A percentile compares a stretch with the other conserved stretches of the same genome.
Evolutionary conservation across 2,113 vertebrate genomes (phyloP).

Genomic region (Dipodomys spectabilis): DNA sequence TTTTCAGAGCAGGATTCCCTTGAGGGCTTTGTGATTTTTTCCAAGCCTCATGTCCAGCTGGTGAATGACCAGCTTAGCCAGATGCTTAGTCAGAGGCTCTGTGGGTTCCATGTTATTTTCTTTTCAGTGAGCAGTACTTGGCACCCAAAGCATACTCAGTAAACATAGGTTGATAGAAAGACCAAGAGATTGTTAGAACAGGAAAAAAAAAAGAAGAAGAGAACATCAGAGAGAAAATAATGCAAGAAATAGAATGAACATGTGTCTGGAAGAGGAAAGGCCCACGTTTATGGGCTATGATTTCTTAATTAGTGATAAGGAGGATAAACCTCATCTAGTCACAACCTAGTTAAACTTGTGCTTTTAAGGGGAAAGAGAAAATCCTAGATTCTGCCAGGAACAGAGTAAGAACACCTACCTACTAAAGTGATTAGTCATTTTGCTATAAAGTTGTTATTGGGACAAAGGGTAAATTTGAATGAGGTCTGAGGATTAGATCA

Average conservation of each 20-base stretch:
- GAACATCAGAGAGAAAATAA: background rate
- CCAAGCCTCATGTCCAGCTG: background rate
- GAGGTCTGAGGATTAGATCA: background rate
- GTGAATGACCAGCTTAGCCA: background rate
- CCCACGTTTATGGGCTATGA: background rate
- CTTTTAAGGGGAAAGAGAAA: background rate
- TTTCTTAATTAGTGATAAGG: background rate
- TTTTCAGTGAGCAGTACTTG: background rate
- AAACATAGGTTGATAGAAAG: background rate
- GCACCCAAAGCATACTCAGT: background rate
- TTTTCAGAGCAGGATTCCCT: background rate
- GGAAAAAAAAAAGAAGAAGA: background rate
- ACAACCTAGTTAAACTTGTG: background rate
- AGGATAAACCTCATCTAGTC: background rate
- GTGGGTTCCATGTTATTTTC: background rate
- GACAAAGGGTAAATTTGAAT: background rate
- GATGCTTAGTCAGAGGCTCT: background rate
- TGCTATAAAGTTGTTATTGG: background rate
- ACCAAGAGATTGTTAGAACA: background rate
- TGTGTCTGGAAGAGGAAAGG: background rate
- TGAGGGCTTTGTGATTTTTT: background rate
- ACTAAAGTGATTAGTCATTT: background rate
- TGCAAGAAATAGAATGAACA: background rate
- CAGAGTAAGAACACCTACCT: background rate
- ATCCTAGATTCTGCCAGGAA: background rate